Evolutionary conservation across 2,113 vertebrate genomes (phyloP), one percentile per base, ranked within the genome.

Genomic region (Ctenomys sociabilis): DNA sequence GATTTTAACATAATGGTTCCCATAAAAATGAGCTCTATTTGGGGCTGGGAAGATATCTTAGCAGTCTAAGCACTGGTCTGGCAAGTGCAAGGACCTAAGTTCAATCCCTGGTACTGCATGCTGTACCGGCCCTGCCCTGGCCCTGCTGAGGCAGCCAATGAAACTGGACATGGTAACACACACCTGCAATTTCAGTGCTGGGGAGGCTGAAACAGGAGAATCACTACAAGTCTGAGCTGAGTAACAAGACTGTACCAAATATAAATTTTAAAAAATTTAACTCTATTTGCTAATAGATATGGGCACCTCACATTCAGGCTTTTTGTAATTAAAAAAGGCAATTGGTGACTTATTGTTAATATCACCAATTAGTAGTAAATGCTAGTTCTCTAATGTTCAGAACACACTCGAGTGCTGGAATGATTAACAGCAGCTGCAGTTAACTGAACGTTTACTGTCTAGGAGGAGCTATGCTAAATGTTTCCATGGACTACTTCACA

Each of bases 261-360:
- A 57, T 19, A 57, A 57, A 57, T 57, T 57, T 17, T 17, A 19
- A 19, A 4, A 57, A 57, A 57, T 49, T 49, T 49, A 49, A 49
- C 49, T 49, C 49, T n/a, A n/a, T 83, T 83, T n/a, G 49, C 24
- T 24, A 84, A 32, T 7, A 90, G 57, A 84, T 81, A 93, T 4
- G 26, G 59, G 52, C 40, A 24, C 13, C 10, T 84, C 3, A 26
- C 49, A 37, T 2, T 61, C 83, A 22, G 21, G 45, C 19, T 54
- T 93, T 93, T 72, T 81, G 64, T 81, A 59, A 72, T 93, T 88
- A 28, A 70, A 84, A 61, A 80, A 91, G 63, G 75, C n/a, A n/a
- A 32, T 26, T 92, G 17, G 35, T 85, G 64, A 57, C n/a, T 90
- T 78, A 52, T 7, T 11, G 84, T 94, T 68, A n/a, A 30, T 30